Percentiles rank a stretch among this genome's conserved stretches.
Evolutionary conservation across 2,797 vertebrate species (phyloP).

Genomic region (Parotocinclus haroldoi): DNA sequence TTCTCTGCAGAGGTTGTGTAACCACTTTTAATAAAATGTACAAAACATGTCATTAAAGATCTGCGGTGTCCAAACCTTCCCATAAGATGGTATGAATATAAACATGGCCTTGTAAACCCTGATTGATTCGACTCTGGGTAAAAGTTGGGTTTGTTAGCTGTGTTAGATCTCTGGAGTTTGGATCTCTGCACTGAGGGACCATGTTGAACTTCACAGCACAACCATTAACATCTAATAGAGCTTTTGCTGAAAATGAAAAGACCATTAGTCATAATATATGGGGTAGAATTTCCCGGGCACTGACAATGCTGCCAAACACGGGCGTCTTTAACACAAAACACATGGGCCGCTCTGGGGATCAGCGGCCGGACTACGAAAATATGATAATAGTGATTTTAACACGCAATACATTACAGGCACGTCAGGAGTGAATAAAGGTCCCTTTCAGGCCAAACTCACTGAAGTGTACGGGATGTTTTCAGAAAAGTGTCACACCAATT

Average conservation of each 20-base stretch:
- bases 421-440: slow-evolving; percentile 32
- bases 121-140: slow-evolving; percentile 8
- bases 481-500: slow-evolving; percentile 41
- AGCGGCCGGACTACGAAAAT: slow-evolving; percentile 46
- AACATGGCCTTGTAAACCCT: background rate
- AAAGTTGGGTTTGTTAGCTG: slow-evolving; percentile 1
- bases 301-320: slow-evolving; percentile 74
- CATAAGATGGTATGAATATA: no score
- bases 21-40: no score
- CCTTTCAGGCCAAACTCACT: background rate
- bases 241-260: slow-evolving; percentile 70
- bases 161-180: slow-evolving; percentile 38
- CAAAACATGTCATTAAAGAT: no score
- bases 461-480: slow-evolving; percentile 12
- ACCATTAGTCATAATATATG: slow-evolving; percentile 70
- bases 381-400: slow-evolving; percentile 53
- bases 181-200: slow-evolving; percentile 52
- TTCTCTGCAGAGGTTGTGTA: no score
- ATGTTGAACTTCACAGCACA: slow-evolving; percentile 59
- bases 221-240: slow-evolving; percentile 76
- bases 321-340: slow-evolving; percentile 77
- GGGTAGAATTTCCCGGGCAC: slow-evolving; percentile 58
- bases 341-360: slow-evolving; percentile 70
- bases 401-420: slow-evolving; percentile 43
- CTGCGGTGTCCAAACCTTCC: no score